Percentiles rank a stretch among this genome's conserved stretches.
Conservation (phyloP, 2,113 vertebrate species). For the Mobula hypostoma region DNA sequence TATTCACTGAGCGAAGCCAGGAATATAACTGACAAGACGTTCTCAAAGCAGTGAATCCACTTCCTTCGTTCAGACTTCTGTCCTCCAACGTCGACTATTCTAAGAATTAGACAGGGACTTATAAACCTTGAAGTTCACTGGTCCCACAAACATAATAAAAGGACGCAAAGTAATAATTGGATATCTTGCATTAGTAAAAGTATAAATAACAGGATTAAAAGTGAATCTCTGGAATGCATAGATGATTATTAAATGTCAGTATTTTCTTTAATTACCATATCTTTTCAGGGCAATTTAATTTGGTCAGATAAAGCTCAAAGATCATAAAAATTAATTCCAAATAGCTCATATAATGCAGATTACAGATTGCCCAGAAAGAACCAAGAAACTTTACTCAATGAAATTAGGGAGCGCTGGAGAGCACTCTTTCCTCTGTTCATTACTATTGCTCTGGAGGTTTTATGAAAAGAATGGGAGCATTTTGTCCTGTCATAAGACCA, state of each 20-base stretch:
- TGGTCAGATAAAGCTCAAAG: not conserved
- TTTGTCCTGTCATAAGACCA: not conserved
- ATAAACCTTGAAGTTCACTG: not conserved
- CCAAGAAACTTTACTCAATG: not conserved
- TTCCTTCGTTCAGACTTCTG: constrained; percentile 83
- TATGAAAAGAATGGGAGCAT: not conserved
- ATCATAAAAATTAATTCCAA: not conserved
- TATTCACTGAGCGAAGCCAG: constrained; percentile 84
- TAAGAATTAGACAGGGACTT: constrained; percentile 42
- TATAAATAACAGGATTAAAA: not conserved
- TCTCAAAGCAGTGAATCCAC: constrained; percentile 87
- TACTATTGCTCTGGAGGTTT: not conserved
- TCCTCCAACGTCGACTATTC: constrained; percentile 82
- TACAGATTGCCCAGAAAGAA: too few relatives aligned
- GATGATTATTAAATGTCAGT: not conserved
- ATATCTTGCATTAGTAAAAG: not conserved
- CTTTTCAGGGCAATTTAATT: not conserved
- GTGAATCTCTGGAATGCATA: not conserved
- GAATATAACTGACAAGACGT: constrained; percentile 80
- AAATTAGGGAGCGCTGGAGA: not conserved
- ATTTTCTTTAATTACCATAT: not conserved
- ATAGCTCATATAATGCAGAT: not conserved
- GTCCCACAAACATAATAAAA: not conserved
- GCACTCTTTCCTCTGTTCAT: not conserved
- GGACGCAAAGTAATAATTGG: too few relatives aligned